A percentile compares a stretch with the other conserved stretches of the same genome.
Conservation (phyloP, 2,888 invertebrate species). For the Parnassius apollo region DNA sequence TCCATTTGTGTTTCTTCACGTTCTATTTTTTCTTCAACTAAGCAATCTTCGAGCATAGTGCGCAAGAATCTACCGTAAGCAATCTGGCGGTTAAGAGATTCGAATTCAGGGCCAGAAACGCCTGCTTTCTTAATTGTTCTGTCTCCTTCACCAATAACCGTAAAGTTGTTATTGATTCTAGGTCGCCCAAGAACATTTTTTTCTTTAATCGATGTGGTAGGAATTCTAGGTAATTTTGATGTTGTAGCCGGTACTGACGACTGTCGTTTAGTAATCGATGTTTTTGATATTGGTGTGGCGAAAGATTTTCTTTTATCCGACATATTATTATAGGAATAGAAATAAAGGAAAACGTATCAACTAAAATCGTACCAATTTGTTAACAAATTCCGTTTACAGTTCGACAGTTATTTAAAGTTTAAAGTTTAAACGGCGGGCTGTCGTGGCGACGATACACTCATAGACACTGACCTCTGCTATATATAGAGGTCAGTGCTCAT, state of each 20-base stretch:
- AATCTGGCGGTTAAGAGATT: constrained; percentile 51
- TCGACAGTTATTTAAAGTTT: constrained; percentile 42
- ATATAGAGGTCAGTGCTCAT: too few species aligned
- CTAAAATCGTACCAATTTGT: constrained; percentile 1
- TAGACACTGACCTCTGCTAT: too few species aligned
- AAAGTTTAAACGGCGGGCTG: constrained; percentile 41
- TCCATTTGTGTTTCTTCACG: constrained; percentile 65
- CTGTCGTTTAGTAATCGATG: constrained; percentile 46
- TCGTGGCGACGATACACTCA: constrained; percentile 49
- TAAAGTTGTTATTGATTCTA: constrained; percentile 45
- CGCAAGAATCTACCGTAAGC: constrained; percentile 63
- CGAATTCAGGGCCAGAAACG: constrained; percentile 44
- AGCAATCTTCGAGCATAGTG: constrained; percentile 60
- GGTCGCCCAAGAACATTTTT: constrained; percentile 35
- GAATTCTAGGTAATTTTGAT: constrained; percentile 39
- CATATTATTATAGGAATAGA: constrained; percentile 36
- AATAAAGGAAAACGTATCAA: not conserved
- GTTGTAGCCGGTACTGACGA: constrained; percentile 41
- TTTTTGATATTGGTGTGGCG: constrained; percentile 42
- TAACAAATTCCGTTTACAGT: constrained; percentile 28
- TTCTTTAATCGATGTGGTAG: constrained; percentile 31
- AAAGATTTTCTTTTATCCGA: constrained; percentile 56
- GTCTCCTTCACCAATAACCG: constrained; percentile 42
- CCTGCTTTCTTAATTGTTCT: constrained; percentile 48
- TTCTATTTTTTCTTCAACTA: constrained; percentile 65